Evolutionary conservation across 1,140 invertebrate species (phyloP), one percentile per base, ranked within the genome.

Genomic region (Caenorhabditis inopinata): DNA sequence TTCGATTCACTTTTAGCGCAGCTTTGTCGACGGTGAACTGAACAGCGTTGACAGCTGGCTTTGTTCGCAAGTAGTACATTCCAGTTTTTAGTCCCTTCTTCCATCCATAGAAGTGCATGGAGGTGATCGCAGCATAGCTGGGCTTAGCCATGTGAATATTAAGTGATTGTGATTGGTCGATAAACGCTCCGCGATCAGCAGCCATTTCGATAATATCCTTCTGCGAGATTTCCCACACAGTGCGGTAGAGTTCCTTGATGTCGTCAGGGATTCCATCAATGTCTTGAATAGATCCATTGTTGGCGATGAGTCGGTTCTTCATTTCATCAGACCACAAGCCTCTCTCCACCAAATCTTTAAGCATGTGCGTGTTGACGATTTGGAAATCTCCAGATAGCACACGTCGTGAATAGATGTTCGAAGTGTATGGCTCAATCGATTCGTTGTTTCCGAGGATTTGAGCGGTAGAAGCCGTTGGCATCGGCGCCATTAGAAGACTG

Each of bases 361-460:
- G 88, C 42, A 99, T 90, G 91, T 99, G 96, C 85, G 96, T 95
- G 90, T 99, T 99, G 0, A 99, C 96, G 81, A 98, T 92, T 91
- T 96, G 92, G 85, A 93, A 83, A 32, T 83, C 51, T 80, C 49
- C 96, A 45, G 95, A 96, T 11, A 98, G 90, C 1, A 99, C 96
- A 62, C 97, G 91, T 83, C 97, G 91, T 25, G 93, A 93, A 87
- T 99, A 99, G 83, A 99, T 95, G 87, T 99, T 99, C 18, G 94
- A 96, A 0, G 96, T 99, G 88, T 97, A 99, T 0, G 97, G 95
- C 90, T 99, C 97, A 87, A 98, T 94, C 0, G 95, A 95, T 90
- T 99, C 96, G 89, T 99, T 99, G 86, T 99, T 99, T 14, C 97
- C 97, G 35, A 99, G 91, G 87, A 99, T 99, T 90, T 99, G 97